Percentiles rank a stretch among this genome's conserved stretches.
phyloP scores from a whole-genome alignment of 2,113 vertebrate species.

The Tyto alba region DNA sequence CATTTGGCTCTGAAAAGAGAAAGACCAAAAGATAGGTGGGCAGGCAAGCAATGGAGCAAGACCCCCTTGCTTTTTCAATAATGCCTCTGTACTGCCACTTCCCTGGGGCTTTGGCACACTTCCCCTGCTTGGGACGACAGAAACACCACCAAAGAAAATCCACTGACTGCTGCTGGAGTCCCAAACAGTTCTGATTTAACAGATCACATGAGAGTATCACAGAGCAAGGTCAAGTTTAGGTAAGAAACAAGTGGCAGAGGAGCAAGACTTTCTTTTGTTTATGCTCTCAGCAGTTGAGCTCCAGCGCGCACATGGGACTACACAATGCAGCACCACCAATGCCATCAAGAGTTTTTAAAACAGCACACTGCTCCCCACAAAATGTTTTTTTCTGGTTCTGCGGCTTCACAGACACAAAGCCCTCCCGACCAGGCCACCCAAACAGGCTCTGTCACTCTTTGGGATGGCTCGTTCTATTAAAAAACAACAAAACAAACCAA shows the following conservation, averaged over 20 bases:
- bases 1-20: slow-evolving; percentile 86
- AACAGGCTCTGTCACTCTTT: background rate
- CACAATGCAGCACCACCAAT: background rate
- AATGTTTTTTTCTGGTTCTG: background rate
- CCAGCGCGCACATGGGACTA: background rate
- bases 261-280: background rate
- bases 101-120: background rate
- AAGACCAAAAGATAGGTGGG: background rate
- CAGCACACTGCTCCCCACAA: background rate
- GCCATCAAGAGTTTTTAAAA: background rate
- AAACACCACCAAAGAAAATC: background rate
- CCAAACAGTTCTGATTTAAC: background rate
- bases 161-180: background rate
- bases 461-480: background rate
- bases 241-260: background rate
- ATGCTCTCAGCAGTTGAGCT: background rate
- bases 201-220: background rate
- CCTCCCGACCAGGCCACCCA: background rate
- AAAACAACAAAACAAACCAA: background rate
- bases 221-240: background rate
- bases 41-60: background rate
- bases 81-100: background rate
- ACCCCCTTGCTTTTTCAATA: background rate
- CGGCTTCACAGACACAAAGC: background rate
- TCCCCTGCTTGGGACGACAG: background rate